Percentiles rank a stretch among this genome's conserved stretches.
Evolutionary conservation across 2,797 vertebrate species (phyloP).

Genomic region (Anolis apletophallus): DNA sequence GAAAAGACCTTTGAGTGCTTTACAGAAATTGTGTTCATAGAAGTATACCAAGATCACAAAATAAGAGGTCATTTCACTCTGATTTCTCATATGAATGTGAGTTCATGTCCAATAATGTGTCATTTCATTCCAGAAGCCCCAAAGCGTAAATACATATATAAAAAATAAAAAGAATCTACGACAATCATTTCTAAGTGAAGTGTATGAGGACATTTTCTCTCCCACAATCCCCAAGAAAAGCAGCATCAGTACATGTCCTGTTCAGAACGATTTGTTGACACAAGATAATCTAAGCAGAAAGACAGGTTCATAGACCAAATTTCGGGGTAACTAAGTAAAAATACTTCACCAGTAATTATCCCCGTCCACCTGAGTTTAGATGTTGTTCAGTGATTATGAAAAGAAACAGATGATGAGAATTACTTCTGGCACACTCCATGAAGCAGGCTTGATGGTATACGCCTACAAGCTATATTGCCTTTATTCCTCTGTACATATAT

Average conservation of each 20-base stretch:
- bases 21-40: not conserved
- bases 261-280: not conserved
- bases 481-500: not conserved
- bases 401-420: not conserved
- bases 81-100: not conserved
- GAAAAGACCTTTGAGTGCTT: not conserved
- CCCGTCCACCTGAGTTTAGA: not conserved
- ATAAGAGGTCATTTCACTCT: not conserved
- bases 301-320: too few species aligned
- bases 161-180: not conserved
- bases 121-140: constrained; percentile 1
- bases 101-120: not conserved
- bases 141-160: not conserved
- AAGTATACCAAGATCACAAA: not conserved
- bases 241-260: not conserved
- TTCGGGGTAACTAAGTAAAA: not conserved
- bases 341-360: not conserved
- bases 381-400: not conserved
- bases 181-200: not conserved
- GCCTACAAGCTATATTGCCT: not conserved
- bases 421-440: not conserved
- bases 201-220: not conserved
- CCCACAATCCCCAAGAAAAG: not conserved
- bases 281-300: not conserved
- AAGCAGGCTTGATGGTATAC: not conserved